These are phyloP conservation scores for Caenorhabditis angaria DNA, from an alignment of 2,888 invertebrate genomes.

Conservation along the genomic window DNA sequence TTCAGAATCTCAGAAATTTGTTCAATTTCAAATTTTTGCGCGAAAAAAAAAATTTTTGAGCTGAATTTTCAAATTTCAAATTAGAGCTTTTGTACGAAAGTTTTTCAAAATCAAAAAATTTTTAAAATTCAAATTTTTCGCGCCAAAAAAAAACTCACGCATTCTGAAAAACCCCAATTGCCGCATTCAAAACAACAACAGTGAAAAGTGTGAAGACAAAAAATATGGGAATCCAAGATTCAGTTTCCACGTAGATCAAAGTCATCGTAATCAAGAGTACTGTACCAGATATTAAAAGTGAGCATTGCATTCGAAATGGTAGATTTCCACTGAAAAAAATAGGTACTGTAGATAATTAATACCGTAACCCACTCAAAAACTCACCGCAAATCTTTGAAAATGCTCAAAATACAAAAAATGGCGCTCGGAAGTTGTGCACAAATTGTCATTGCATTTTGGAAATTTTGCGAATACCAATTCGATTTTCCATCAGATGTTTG, in stretches of 20 bases:
- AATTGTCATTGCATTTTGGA: constrained; percentile 79
- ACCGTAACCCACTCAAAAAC: not conserved
- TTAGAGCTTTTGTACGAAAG: too few relatives aligned
- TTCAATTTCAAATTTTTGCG: too few relatives aligned
- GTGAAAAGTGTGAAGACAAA: constrained; percentile 74
- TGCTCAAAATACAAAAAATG: not conserved
- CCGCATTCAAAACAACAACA: constrained; percentile 77
- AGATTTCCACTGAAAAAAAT: constrained; percentile 80
- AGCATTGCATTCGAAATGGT: constrained; percentile 82
- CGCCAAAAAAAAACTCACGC: constrained; percentile 11
- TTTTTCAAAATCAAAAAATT: too few relatives aligned
- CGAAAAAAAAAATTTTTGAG: too few relatives aligned
- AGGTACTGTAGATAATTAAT: not conserved
- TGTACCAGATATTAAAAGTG: constrained; percentile 62
- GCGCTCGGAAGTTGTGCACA: constrained; percentile 93
- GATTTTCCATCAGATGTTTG: constrained; percentile 15
- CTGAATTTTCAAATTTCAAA: too few relatives aligned
- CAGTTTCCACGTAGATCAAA: constrained; percentile 74
- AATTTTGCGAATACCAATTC: constrained; percentile 79
- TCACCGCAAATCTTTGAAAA: not conserved
- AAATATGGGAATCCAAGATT: constrained; percentile 73
- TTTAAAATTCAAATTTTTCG: not conserved
- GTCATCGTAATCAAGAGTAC: constrained; percentile 74
- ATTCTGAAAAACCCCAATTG: constrained; percentile 85
- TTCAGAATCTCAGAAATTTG: too few relatives aligned